Evolutionary conservation across 2,797 vertebrate species (phyloP), one percentile per base, ranked within the genome.

Genomic region (Lutjanus argentimaculatus): DNA sequence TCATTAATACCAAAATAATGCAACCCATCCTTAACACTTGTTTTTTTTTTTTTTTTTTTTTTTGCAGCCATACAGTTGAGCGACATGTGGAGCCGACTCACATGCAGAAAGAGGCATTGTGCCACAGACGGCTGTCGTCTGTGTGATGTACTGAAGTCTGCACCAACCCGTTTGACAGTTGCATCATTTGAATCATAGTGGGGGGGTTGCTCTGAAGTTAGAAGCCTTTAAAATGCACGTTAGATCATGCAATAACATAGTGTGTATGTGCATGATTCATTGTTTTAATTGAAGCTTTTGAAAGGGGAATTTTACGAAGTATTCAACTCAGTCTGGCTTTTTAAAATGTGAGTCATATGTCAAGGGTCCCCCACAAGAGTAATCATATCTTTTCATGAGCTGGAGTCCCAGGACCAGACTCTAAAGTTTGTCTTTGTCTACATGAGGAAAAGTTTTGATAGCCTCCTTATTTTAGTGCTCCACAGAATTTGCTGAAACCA

Each of bases 151-250:
- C 72, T 83, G 76, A 89, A 85, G 87, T 84, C 85, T 90, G 81
- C 61, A 75, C 62, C 73, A 75, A 72, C 67, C 64, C 68, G 8
- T 91, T 84, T 91, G 85, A 89, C 87, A 91, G 66, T 90, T 89
- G 86, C 85, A 84, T 91, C 88, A 90, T 89, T 92, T 86, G 80
- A 85, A 91, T 89, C 83, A 80, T 83, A 64, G 85, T 75, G 73
- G 84, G 77, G 75, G 73, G 59, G 86, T 55, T 53, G 80, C 75
- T 89, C 78, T 80, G 80, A 90, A 88, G 89, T 70, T 36, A 67
- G 51, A 72, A 87, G 65, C 74, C 83, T 89, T 93, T 86, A 91
- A 92, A 90, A 92, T 88, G 69, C 86, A 80, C 78, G 83, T 84
- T 85, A 79, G 86, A 75, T 89, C 69, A 64, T 80, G 67, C 64